Conservation (phyloP, 2,888 invertebrate genomes). For the Nezara viridula region DNA sequence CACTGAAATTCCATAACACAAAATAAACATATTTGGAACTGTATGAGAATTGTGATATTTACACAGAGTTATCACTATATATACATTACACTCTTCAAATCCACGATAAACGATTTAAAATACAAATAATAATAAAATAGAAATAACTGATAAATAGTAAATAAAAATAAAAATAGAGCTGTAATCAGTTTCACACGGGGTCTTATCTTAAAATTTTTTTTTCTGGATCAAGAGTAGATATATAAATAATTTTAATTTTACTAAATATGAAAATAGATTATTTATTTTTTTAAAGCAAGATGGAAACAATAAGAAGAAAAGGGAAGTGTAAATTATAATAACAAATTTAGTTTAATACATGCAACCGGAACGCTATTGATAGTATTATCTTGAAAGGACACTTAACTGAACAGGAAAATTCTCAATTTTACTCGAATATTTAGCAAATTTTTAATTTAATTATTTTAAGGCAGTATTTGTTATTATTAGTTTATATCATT, state of each 20-base stretch:
- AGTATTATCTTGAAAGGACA: neutral
- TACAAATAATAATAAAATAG: neutral
- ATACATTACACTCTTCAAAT: neutral
- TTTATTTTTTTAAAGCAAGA: neutral
- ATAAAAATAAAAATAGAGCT: neutral
- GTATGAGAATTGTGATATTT: neutral
- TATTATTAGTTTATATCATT: too few species aligned
- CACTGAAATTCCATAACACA: neutral
- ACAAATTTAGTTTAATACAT: neutral
- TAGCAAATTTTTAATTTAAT: neutral
- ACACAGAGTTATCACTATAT: neutral
- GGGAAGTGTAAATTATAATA: neutral
- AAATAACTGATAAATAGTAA: neutral
- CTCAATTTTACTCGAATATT: neutral
- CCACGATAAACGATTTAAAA: neutral
- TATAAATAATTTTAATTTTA: neutral
- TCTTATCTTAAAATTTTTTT: neutral
- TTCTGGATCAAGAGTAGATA: neutral
- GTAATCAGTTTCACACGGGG: neutral
- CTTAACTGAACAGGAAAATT: neutral
- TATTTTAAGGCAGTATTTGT: too few species aligned
- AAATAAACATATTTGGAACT: neutral
- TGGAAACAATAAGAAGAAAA: neutral
- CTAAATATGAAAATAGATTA: neutral
- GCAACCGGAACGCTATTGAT: constrained; percentile 1